Evolutionary conservation across 2,888 invertebrate species (phyloP).

Genomic region (Pristionchus entomophagus): DNA sequence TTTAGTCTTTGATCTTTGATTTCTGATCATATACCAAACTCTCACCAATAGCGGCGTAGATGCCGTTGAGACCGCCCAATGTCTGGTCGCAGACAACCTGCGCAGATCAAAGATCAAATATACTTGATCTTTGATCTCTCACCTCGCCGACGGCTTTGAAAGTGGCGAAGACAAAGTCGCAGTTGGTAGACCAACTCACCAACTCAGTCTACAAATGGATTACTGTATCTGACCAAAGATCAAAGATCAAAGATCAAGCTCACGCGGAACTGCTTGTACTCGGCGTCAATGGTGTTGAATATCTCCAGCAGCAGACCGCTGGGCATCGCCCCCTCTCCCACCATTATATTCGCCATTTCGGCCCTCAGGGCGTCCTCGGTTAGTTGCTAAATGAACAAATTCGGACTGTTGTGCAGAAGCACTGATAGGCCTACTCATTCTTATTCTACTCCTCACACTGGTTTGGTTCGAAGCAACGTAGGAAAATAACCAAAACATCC

Average conservation of each 20-base stretch:
- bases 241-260: background rate
- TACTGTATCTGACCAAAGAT: background rate
- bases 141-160: background rate
- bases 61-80: background rate
- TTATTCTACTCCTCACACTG: too few relatives aligned
- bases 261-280: background rate
- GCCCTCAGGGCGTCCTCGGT: too few relatives aligned
- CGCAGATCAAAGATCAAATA: background rate
- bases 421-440: too few relatives aligned
- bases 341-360: too few relatives aligned
- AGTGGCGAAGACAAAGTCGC: background rate
- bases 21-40: too few relatives aligned
- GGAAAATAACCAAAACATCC: too few relatives aligned
- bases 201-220: background rate
- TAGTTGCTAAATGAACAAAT: too few relatives aligned
- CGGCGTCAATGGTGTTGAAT: too few relatives aligned
- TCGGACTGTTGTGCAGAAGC: background rate
- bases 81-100: background rate
- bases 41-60: background rate
- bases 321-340: too few relatives aligned
- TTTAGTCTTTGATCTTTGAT: background rate
- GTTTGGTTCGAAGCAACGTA: too few relatives aligned
- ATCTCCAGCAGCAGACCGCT: too few relatives aligned
- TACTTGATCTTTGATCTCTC: background rate
- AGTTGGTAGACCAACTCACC: background rate